Percentiles rank a stretch among this genome's conserved stretches.
Conservation (phyloP, 92 coral and sea anemone genomes). For the Umimayanthus chanpuru region DNA sequence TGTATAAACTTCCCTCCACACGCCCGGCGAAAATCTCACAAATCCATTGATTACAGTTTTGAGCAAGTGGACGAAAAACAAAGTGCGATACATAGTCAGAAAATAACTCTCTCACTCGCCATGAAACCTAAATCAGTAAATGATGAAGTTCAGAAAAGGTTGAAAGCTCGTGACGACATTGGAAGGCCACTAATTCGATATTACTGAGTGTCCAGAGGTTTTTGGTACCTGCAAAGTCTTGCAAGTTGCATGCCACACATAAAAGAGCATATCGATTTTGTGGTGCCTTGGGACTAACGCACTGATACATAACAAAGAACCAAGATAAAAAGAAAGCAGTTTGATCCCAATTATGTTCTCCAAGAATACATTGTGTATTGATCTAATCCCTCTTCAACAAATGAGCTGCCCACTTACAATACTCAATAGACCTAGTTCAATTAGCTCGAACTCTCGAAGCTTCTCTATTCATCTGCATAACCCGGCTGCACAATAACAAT, state of each 20-base stretch:
- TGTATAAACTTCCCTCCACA: no score
- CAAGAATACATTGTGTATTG: not conserved
- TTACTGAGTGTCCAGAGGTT: no score
- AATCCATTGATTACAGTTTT: not conserved
- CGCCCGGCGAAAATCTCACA: no score
- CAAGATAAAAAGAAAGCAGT: not conserved
- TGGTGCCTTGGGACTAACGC: not conserved
- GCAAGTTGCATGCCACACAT: no score
- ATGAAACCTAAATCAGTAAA: not conserved
- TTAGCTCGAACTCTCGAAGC: not conserved
- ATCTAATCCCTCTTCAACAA: not conserved
- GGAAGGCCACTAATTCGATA: no score
- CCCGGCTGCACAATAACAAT: no score
- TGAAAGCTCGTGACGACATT: not conserved
- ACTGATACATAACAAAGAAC: not conserved
- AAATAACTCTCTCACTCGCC: not conserved
- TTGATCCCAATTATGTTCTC: not conserved
- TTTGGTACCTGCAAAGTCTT: no score
- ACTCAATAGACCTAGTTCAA: not conserved
- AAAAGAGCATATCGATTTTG: no score
- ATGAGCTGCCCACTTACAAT: not conserved
- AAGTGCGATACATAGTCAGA: not conserved
- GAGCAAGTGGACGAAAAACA: not conserved
- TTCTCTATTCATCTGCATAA: no score
- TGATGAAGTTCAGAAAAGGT: not conserved